Evolutionary conservation across 2,888 invertebrate species (phyloP).

Genomic region (Cryptocheilus praepositus): DNA sequence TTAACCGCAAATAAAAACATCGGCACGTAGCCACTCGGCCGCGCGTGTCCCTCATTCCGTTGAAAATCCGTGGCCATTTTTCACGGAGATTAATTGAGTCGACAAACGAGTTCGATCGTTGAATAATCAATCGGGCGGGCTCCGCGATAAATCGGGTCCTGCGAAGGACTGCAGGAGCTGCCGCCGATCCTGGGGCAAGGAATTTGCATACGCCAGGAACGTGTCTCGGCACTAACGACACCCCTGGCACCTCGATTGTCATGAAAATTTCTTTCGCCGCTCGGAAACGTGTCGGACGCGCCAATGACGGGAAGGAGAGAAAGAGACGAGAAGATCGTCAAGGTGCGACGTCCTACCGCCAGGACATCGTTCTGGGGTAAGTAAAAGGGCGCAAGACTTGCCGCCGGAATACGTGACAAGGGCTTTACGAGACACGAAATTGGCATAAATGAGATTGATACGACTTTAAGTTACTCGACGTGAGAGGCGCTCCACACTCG

Average conservation of each 20-base stretch:
- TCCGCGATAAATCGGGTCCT: constrained; percentile 47
- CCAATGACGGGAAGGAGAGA: constrained; percentile 31
- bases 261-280: constrained; percentile 57
- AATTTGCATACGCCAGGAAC: constrained; percentile 56
- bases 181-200: constrained; percentile 34
- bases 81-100: constrained; percentile 54
- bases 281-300: constrained; percentile 49
- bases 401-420: constrained; percentile 32
- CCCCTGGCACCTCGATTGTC: constrained; percentile 55
- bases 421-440: constrained; percentile 60
- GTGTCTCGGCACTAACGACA: constrained; percentile 47
- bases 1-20: too few species aligned
- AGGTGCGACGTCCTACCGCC: constrained; percentile 3
- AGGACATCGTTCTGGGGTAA: neutral
- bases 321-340: neutral
- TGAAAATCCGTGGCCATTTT: constrained; percentile 31
- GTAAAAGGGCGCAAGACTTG: neutral
- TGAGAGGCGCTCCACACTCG: constrained; percentile 30
- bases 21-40: neutral
- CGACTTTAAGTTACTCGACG: constrained; percentile 71
- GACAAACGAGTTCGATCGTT: constrained; percentile 54
- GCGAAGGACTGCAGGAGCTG: constrained; percentile 15
- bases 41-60: constrained; percentile 27
- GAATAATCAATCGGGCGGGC: constrained; percentile 52
- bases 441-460: constrained; percentile 75